A percentile compares a stretch with the other conserved stretches of the same genome.
These are phyloP conservation scores for Aix galericulata DNA, from an alignment of 2,113 vertebrate genomes.

Conservation along the genomic window DNA sequence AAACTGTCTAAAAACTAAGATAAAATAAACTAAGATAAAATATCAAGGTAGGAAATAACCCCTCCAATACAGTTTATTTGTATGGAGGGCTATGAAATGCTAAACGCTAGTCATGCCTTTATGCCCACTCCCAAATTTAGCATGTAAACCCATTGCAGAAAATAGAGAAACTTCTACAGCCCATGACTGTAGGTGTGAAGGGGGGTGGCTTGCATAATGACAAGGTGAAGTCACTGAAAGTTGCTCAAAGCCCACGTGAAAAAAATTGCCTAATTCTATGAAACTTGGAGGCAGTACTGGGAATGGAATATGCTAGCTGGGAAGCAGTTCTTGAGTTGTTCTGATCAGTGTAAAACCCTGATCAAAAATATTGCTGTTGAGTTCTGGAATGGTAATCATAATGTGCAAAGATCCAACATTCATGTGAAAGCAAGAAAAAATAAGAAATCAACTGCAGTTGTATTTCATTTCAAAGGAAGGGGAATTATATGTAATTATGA, in stretches of 20 bases:
- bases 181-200: constrained; percentile 54
- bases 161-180: constrained; percentile 53
- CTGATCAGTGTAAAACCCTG: neutral
- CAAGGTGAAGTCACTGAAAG: constrained; percentile 65
- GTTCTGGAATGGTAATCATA: constrained; percentile 16
- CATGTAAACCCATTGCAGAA: constrained; percentile 40
- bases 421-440: neutral
- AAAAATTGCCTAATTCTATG: constrained; percentile 66
- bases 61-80: constrained; percentile 3
- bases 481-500: neutral
- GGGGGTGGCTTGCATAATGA: constrained; percentile 59
- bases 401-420: constrained; percentile 12
- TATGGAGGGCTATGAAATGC: constrained; percentile 27
- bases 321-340: neutral
- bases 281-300: constrained; percentile 17
- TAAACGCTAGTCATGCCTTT: constrained; percentile 36
- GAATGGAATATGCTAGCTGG: constrained; percentile 6
- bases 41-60: constrained; percentile 19
- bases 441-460: neutral
- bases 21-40: neutral
- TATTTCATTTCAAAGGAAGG: constrained; percentile 25
- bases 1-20: neutral
- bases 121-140: constrained; percentile 31
- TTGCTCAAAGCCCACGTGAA: constrained; percentile 55
- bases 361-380: constrained; percentile 50